Percentiles rank a stretch among this genome's conserved stretches.
Conservation (phyloP, 2,888 invertebrate genomes). For the Amiota communis region DNA sequence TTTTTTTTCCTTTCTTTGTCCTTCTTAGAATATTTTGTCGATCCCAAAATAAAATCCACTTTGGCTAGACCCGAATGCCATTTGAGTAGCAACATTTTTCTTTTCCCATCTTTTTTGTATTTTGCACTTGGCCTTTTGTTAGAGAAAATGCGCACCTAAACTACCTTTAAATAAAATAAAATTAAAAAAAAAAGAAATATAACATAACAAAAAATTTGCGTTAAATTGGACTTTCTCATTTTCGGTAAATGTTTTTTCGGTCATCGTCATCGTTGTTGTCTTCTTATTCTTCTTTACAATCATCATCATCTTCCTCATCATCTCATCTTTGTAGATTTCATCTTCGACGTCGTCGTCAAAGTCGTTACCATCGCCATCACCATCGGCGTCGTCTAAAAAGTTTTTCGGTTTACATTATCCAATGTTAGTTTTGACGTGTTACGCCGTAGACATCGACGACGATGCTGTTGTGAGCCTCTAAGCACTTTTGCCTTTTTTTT, state of each 20-base stretch:
- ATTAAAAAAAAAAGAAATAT: too few species aligned
- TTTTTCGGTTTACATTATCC: background rate
- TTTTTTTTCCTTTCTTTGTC: background rate
- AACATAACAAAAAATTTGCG: background rate
- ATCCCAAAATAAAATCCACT: conserved; percentile 6
- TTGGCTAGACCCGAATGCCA: background rate
- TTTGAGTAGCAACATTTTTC: background rate
- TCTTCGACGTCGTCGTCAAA: background rate
- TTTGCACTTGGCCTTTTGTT: background rate
- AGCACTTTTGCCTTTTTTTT: too few species aligned
- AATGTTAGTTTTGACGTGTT: too few species aligned
- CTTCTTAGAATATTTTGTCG: background rate
- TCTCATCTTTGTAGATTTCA: background rate
- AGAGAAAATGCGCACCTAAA: background rate
- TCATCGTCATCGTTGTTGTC: background rate
- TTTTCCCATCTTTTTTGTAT: background rate
- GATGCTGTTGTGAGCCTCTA: too few species aligned
- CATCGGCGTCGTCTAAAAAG: conserved; percentile 2
- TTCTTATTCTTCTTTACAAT: background rate
- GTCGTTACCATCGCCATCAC: background rate
- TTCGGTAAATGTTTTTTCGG: conserved; percentile 10
- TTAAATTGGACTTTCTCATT: conserved; percentile 16
- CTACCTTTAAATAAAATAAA: too few species aligned
- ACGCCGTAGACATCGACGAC: too few species aligned
- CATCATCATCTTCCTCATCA: too few species aligned